Base-by-base conservation (phyloP, 2,888 invertebrate species). In the Gryllus longicercus region DNA sequence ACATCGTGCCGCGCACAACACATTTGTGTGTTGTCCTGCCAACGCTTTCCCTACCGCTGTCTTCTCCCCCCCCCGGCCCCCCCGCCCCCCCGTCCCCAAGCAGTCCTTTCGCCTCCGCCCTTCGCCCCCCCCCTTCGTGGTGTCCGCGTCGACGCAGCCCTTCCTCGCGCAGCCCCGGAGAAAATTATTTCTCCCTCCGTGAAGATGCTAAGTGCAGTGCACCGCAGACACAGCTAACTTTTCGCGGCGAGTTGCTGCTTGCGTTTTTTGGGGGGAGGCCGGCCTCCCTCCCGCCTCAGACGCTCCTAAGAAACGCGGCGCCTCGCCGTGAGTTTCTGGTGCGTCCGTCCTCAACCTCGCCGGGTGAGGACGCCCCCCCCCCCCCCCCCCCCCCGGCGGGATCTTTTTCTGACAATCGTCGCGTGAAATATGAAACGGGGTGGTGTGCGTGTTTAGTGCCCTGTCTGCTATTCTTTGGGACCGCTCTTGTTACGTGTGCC, bases 1-100 rank as follows among this genome's bases (percentile, higher is more conserved):
- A 63, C n/a, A 63, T 63, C 63, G 63, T n/a, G 63, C 63, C 63
- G 63, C 63, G 63, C 63, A 63, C 63, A 63, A 63, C 63, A 63
- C 63, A 63, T 63, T 63, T 63, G 63, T 63, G 63, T 63, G 63
- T 63, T 63, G 63, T 63, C 63, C 63, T 63, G 63, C 63, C 63
- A 63, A n/a, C 63, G 14, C 63, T 63, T 38, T 63, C 63, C 16
- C 63, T 63, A 63, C 63, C 63, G 16, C 38, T 8, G 38, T 38
- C 63, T 63, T 14, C 63, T 63, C 63, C 21, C n/a, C 63, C 12
- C 63, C 63, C n/a, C 63, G n/a, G n/a, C n/a, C n/a, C n/a, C n/a
- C n/a, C n/a, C 63, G 38, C 3, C n/a, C 38, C n/a, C 63, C 1
- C 63, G 4, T 63, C 63, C 63, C 63, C 63, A 5, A n/a, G 16